Evolutionary conservation across 2,888 invertebrate species (phyloP).

Genomic region (Erebia palarica): DNA sequence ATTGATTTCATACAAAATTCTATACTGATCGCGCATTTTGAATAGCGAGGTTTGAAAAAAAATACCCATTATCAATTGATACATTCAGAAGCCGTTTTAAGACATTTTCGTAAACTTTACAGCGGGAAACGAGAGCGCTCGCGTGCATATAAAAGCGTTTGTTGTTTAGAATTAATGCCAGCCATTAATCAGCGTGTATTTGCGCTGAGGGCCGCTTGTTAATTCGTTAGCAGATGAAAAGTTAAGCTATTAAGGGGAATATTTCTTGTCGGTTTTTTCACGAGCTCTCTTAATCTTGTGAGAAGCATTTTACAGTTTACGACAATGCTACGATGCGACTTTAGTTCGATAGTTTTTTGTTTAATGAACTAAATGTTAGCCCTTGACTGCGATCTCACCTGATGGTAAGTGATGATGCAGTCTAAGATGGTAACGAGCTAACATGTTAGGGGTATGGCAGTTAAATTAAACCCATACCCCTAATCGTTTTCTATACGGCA

Average conservation of each 20-base stretch:
- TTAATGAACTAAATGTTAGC: too few species aligned
- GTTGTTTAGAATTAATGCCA: slow-evolving; percentile 50
- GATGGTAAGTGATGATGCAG: too few species aligned
- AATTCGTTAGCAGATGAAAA: slow-evolving; percentile 80
- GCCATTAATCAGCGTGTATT: slow-evolving; percentile 72
- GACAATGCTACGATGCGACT: background rate
- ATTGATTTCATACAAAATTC: too few species aligned
- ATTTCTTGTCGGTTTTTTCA: slow-evolving; percentile 59
- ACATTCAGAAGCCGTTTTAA: too few species aligned
- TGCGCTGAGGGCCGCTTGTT: slow-evolving; percentile 67
- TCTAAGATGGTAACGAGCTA: too few species aligned
- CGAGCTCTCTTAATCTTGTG: slow-evolving; percentile 59
- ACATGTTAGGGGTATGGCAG: too few species aligned
- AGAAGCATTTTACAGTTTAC: slow-evolving; percentile 11
- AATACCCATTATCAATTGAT: too few species aligned
- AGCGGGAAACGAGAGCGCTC: slow-evolving; percentile 31
- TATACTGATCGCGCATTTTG: too few species aligned
- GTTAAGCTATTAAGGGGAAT: slow-evolving; percentile 77
- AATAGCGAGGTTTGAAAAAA: too few species aligned
- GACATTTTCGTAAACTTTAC: background rate
- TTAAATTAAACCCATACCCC: too few species aligned
- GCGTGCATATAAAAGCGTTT: slow-evolving; percentile 39
- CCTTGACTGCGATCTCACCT: too few species aligned
- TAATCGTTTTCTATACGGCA: too few species aligned
- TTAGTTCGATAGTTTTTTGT: background rate